Conservation (phyloP, 2,888 invertebrate species). For the Augiades crinisus region DNA sequence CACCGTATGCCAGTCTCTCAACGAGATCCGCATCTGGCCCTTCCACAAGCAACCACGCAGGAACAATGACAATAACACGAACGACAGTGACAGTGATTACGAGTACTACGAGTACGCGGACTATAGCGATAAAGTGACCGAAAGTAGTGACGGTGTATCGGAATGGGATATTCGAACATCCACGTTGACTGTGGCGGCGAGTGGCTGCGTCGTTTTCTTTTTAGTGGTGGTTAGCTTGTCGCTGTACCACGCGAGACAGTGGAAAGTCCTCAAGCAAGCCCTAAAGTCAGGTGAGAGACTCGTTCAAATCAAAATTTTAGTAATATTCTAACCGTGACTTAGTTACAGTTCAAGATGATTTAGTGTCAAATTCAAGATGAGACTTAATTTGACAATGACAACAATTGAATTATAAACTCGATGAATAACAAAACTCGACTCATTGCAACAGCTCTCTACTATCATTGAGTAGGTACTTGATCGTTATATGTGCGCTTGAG, state of each 20-base stretch:
- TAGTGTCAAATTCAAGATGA: neutral
- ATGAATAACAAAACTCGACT: too few species aligned
- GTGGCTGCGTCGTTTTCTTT: slow-evolving; percentile 90
- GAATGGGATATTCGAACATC: slow-evolving; percentile 89
- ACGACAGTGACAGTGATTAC: slow-evolving; percentile 62
- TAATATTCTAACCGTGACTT: too few species aligned
- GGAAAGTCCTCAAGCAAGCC: slow-evolving; percentile 89
- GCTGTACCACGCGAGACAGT: slow-evolving; percentile 89
- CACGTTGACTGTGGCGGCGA: slow-evolving; percentile 86
- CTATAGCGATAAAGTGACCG: slow-evolving; percentile 68
- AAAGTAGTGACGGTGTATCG: slow-evolving; percentile 54
- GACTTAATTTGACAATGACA: too few species aligned
- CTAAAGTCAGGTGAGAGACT: slow-evolving; percentile 86
- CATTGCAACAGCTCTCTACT: too few species aligned
- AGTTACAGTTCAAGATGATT: too few species aligned
- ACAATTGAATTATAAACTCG: too few species aligned
- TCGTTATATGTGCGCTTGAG: too few species aligned
- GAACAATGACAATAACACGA: slow-evolving; percentile 49
- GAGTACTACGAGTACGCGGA: slow-evolving; percentile 69
- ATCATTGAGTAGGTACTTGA: too few species aligned
- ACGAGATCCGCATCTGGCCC: slow-evolving; percentile 84
- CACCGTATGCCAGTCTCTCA: slow-evolving; percentile 86
- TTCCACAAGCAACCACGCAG: slow-evolving; percentile 59
- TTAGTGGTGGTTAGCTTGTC: slow-evolving; percentile 88
- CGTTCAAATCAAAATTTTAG: neutral